Base-by-base conservation (phyloP, 64 coral and sea anemone genomes). In the Exaiptasia diaphana region DNA sequence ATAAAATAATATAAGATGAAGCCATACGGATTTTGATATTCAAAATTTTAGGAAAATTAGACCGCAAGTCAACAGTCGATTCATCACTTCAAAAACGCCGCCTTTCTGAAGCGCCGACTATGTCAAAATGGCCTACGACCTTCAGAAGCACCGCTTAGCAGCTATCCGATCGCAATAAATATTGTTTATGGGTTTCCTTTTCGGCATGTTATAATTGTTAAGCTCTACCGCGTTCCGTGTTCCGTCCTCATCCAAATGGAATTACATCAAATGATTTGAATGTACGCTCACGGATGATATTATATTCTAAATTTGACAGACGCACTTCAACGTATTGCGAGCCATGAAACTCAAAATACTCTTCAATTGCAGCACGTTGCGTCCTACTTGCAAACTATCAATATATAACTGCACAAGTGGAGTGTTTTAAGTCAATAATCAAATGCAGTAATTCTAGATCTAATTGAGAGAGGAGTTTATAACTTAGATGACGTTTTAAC, bases 161-260 rank as follows among this genome's bases (percentile, higher is more conserved):
- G 61, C 61, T 65, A 65, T 65, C 61, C 61, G 61, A 65, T 65
- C 61, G 61, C 61, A 65, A 65, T 65, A 65, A 65, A 65, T 65
- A 65, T 65, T 65, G 61, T 65, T 65, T 65, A 65, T 65, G 38
- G 61, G 38, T 65, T 37, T 28, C 38, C 61, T 65, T 65, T 65
- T 28, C 61, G 61, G 61, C 61, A 62, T 35, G 30, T 65, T 35
- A 65, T 65, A 65, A 65, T 65, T 35, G 61, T 37, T 65, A 10
- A 35, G 12, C 31, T 65, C 32, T 65, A 37, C 61, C 61, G 61
- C 61, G 32, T 65, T 28, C 38, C 61, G 38, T 65, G 30, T 65
- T 17, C 61, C 61, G 5, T 65, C 30, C 38, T 35, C 38, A 7
- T 28, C 9, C 32, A 35, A 65, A 36, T 65, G 61, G 38, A 65